A percentile compares a stretch with the other conserved stretches of the same genome.
Evolutionary conservation across 2,797 vertebrate genomes (phyloP).

Genomic region (Allobates femoralis): DNA sequence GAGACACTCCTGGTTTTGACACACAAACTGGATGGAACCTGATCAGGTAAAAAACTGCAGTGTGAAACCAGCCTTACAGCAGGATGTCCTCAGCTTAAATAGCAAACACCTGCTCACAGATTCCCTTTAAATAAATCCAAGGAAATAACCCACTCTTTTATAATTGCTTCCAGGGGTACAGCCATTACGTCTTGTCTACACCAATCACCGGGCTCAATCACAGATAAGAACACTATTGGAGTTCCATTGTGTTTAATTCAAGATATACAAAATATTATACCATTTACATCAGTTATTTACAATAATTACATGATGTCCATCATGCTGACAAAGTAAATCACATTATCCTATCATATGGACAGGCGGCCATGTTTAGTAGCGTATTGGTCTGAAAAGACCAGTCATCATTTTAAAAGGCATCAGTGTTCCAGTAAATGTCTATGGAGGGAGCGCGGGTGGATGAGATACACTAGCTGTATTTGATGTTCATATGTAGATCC

Average conservation of each 20-base stretch:
- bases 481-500: conserved; percentile 77
- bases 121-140: too few species aligned
- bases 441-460: background rate
- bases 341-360: background rate
- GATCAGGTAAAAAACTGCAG: too few species aligned
- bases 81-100: too few species aligned
- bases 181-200: too few species aligned
- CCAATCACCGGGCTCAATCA: too few species aligned
- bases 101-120: too few species aligned
- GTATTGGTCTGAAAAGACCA: background rate
- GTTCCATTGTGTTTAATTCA: background rate
- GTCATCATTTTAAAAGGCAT: background rate
- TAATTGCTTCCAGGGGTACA: too few species aligned
- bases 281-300: background rate
- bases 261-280: background rate
- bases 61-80: too few species aligned
- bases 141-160: too few species aligned
- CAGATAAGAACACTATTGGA: background rate
- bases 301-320: background rate
- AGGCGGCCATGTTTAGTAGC: background rate
- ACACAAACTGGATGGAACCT: too few species aligned
- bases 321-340: background rate
- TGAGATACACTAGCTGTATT: background rate
- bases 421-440: background rate
- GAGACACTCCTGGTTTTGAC: too few species aligned